A percentile compares a stretch with the other conserved stretches of the same genome.
Evolutionary conservation across 2,797 vertebrate species (phyloP).

Genomic region (Aythya fuligula): DNA sequence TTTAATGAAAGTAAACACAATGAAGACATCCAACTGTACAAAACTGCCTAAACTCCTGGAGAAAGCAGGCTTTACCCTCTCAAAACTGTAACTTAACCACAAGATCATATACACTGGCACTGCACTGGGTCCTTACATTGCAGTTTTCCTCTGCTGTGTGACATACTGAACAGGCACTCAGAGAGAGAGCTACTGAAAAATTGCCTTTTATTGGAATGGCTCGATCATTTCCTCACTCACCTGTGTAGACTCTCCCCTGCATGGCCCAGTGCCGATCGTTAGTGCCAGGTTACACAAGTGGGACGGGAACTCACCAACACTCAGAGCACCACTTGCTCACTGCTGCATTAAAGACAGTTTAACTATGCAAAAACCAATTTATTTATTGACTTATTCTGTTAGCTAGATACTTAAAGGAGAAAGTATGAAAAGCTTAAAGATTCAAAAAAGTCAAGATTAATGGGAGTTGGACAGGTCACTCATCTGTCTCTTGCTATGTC

Average conservation of each 20-base stretch:
- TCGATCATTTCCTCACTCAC: not conserved
- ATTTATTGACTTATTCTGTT: not conserved
- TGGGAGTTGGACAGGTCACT: not conserved
- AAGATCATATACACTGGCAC: not conserved
- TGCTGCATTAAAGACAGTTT: too few species aligned
- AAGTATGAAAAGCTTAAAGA: not conserved
- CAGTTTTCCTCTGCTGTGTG: not conserved
- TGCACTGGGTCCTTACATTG: not conserved
- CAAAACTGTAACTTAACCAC: not conserved
- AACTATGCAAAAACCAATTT: not conserved
- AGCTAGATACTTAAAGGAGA: not conserved
- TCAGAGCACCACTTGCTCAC: too few species aligned
- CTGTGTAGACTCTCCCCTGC: not conserved
- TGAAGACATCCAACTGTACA: not conserved
- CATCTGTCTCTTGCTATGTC: accelerated
- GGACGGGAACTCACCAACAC: too few species aligned
- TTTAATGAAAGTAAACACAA: not conserved
- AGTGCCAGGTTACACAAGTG: too few species aligned
- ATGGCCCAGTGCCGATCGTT: too few species aligned
- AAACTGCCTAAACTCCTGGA: not conserved
- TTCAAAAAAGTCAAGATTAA: not conserved
- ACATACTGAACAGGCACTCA: not conserved
- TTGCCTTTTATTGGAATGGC: not conserved
- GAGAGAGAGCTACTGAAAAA: not conserved
- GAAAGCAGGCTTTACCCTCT: not conserved